A percentile compares a stretch with the other conserved stretches of the same genome.
Conservation (phyloP, 1,140 invertebrate genomes). For the Babylonia areolata region DNA sequence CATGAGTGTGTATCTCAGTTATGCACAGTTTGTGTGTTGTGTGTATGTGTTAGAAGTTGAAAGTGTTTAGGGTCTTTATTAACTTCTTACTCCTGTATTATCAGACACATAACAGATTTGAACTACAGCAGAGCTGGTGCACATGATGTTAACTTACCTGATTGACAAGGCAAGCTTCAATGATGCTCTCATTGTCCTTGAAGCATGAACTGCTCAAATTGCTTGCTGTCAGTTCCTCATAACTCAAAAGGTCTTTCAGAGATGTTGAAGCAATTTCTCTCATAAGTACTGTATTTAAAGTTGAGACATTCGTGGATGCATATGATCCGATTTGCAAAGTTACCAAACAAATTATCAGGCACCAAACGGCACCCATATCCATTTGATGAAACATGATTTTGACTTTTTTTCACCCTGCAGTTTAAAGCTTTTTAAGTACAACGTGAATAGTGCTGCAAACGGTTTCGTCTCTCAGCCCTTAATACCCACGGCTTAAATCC, state of each 20-base stretch:
- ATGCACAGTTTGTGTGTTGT: too few relatives aligned
- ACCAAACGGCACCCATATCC: not conserved
- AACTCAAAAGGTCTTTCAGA: not conserved
- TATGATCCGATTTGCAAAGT: not conserved
- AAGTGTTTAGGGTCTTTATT: too few relatives aligned
- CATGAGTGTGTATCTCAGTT: too few relatives aligned
- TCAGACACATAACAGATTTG: too few relatives aligned
- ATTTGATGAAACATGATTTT: not conserved
- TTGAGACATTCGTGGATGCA: not conserved
- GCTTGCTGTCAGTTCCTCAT: not conserved
- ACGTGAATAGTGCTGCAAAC: too few relatives aligned
- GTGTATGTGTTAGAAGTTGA: too few relatives aligned
- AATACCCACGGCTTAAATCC: too few relatives aligned
- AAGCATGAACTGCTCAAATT: not conserved
- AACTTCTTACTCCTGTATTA: too few relatives aligned
- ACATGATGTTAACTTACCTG: too few relatives aligned
- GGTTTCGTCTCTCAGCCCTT: too few relatives aligned
- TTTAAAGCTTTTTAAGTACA: too few relatives aligned
- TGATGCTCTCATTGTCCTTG: not conserved
- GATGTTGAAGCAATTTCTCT: not conserved
- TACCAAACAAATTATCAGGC: not conserved
- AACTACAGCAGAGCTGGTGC: too few relatives aligned
- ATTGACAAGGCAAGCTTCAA: not conserved
- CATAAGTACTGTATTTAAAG: not conserved
- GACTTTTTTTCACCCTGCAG: not conserved